Evolutionary conservation across 2,888 invertebrate species (phyloP).

Genomic region (Hydrotaea diabolus): DNA sequence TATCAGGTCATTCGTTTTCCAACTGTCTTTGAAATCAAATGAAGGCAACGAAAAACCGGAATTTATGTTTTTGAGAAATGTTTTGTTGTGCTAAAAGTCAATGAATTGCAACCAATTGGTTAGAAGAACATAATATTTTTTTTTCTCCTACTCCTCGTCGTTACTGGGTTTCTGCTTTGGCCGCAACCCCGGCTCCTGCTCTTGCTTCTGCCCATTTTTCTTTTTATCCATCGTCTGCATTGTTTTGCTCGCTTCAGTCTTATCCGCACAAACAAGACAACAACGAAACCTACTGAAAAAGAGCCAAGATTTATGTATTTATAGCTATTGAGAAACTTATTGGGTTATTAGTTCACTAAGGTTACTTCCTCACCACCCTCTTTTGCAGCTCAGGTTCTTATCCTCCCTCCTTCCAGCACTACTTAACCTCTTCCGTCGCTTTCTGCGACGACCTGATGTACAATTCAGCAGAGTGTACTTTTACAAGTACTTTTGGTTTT

Average conservation of each 20-base stretch:
- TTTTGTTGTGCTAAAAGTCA: conserved; percentile 74
- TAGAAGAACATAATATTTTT: conserved; percentile 55
- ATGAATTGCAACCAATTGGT: conserved; percentile 78
- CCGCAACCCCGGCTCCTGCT: background rate
- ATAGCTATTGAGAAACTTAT: conserved; percentile 51
- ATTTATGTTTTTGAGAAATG: conserved; percentile 74
- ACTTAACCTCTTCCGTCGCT: no score
- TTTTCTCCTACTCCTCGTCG: conserved; percentile 11
- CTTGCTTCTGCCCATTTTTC: background rate
- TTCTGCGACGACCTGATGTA: background rate
- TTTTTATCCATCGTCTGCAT: no score
- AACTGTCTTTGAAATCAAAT: conserved; percentile 52
- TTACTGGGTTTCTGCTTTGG: background rate
- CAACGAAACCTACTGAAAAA: conserved; percentile 13
- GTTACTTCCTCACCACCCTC: background rate
- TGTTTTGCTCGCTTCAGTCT: conserved; percentile 5
- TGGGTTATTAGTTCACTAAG: conserved; percentile 62
- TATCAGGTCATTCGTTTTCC: conserved; percentile 47
- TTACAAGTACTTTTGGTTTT: background rate
- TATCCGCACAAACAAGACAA: background rate
- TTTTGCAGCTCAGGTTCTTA: background rate
- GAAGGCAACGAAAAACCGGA: conserved; percentile 52
- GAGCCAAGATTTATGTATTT: conserved; percentile 59
- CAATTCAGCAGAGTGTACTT: conserved; percentile 15
- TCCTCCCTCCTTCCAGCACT: background rate